Base-by-base conservation (phyloP, 2,888 invertebrate species). In the Orthosia cruda region DNA sequence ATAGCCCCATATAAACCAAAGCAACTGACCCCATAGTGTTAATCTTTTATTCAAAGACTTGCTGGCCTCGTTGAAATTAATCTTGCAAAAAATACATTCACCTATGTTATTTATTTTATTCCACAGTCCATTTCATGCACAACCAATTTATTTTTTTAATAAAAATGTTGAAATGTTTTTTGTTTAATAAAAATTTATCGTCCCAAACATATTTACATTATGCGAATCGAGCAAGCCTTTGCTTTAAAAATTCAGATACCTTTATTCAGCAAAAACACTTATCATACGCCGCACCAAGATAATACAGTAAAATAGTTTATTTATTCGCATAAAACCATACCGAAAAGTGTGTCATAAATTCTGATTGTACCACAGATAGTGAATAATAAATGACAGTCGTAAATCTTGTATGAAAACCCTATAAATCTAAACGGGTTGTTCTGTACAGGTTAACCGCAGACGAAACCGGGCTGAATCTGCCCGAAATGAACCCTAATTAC, bases 391-490 rank as follows among this genome's bases (percentile, higher is more conserved):
- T 95, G 95, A 93, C 88, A 91, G 89, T 92, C 94, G 91, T 96
- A 96, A 96, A 96, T 96, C 94, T 93, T 90, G 93, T 95, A 96
- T 95, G 96, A 96, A 95, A 95, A 95, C 92, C 91, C 92, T 90
- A 95, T 96, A 96, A 96, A 96, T 96, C 95, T 94, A 93, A 94
- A 90, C 89, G 92, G 90, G 91, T 92, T 92, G 92, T 91, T 90
- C 89, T 90, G 91, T 89, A 86, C 94, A 92, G 94, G 94, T 90
- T 90, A 80, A 90, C 92, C 92, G 76, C 91, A 84, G 87, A 87
- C 88, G 85, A 83, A 80, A 74, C 76, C 67, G 71, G 75, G 65
- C 58, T 61, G 77, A 65, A 67, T 80, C 80, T 73, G 78, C 73
- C 80, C 74, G 81, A 81, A 77, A 83, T 88, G 77, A 83, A 77